Evolutionary conservation across 1,140 invertebrate genomes (phyloP), one percentile per base, ranked within the genome.

Genomic region (Phortica variegata): DNA sequence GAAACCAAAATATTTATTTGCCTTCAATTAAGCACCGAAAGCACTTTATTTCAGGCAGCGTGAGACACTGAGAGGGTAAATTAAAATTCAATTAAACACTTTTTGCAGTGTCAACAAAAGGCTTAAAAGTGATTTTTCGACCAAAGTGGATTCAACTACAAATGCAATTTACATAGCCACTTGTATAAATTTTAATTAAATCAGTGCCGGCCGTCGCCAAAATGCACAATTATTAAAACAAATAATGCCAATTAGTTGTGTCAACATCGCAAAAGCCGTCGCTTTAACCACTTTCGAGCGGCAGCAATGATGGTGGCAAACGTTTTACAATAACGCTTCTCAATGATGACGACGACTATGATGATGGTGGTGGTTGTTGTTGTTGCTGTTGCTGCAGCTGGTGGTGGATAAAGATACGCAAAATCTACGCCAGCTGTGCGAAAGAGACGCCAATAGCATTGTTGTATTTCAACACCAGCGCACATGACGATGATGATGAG

Each of bases 161-260:
- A 17, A 29, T 31, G 43, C 51, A 58, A 58, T 63, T 63, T 63
- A 62, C 68, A 61, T 42, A 42, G 43, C 18, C 12, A 31, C 8
- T 21, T 18, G 53, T 46, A 51, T 23, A 54, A 56, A 63, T 71
- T 72, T 72, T 72, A 72, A 72, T 72, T 72, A 68, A 72, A 72
- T 72, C 68, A 60, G 48, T 65, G 60, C 58, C 49, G 51, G 42
- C 37, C 18, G 48, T 33, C 52, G 43, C 60, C 66, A 58, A 70
- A 68, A 72, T 55, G 63, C 65, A 65, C 69, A 73, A 69, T 73
- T 73, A 63, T 60, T 73, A 73, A 72, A 73, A 73, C 69, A 73
- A 73, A 73, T 73, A 73, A 73, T 73, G 54, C 56, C 69, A 73
- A 73, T 73, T 73, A 73, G 69, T 65, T 73, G 61, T 69, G 68